A percentile compares a stretch with the other conserved stretches of the same genome.
Evolutionary conservation across 2,888 invertebrate species (phyloP).

Genomic region (Lacanobia oleracea): DNA sequence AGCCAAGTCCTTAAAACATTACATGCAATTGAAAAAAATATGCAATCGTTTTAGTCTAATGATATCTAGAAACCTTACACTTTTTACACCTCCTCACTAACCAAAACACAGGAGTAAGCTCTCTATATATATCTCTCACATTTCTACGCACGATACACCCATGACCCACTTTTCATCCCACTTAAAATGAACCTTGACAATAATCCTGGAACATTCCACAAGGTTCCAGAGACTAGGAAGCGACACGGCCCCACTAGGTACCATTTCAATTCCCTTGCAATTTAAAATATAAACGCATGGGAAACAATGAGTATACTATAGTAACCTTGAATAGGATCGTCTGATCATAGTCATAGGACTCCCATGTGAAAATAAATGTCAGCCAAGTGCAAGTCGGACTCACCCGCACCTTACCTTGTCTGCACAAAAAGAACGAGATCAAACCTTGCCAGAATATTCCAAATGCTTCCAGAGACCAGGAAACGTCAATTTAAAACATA

Average conservation of each 20-base stretch:
- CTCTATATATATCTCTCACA: no score
- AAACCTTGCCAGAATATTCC: constrained; percentile 8
- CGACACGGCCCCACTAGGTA: not conserved
- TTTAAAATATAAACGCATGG: constrained; percentile 2
- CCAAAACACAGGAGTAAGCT: not conserved
- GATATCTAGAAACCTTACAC: not conserved
- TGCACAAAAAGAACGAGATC: not conserved
- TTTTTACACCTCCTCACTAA: not conserved
- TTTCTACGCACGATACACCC: not conserved
- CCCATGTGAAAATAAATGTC: not conserved
- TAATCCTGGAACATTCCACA: constrained; percentile 22
- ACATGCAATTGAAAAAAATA: not conserved
- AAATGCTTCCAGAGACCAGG: constrained; percentile 12
- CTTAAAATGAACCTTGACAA: constrained; percentile 19
- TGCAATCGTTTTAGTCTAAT: not conserved
- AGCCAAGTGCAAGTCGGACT: no score
- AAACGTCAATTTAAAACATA: constrained; percentile 21
- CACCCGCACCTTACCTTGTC: no score
- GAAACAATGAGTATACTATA: constrained; percentile 20
- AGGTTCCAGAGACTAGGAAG: constrained; percentile 23
- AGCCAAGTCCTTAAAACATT: not conserved
- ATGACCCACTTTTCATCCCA: not conserved
- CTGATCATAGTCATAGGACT: not conserved
- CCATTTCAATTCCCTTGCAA: constrained; percentile 1
- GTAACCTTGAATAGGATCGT: constrained; percentile 30